Evolutionary conservation across 2,888 invertebrate genomes (phyloP), one percentile per base, ranked within the genome.

Genomic region (Eupithecia insigniata): DNA sequence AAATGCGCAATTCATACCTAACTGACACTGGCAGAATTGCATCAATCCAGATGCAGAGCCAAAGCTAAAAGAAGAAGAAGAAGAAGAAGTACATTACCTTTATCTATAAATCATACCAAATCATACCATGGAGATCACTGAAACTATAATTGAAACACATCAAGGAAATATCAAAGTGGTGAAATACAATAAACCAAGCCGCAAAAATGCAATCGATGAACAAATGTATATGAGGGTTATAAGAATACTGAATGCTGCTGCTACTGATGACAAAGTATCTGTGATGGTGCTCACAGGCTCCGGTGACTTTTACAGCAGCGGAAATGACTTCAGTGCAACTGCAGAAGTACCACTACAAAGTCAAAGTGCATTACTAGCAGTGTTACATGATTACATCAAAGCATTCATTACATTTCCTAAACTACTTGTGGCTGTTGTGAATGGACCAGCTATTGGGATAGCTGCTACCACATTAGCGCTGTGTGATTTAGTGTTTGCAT

Each of bases 371-470:
- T 87, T 74, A 62, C 81, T 80, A 61, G 80, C 67, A 51, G 77
- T 86, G 26, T 79, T 94, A 72, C 96, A 96, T 81, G 91, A 95
- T 8, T 97, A 97, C 90, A 95, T 98, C 2, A 93, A 95, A 73
- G 95, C 97, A 0, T 96, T 98, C 80, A 97, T 99, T 77, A 96
- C 96, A 79, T 98, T 98, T 88, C 97, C 98, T 0, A 99, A 99
- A 90, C 91, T 98, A 46, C 87, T 99, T 61, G 95, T 99, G 76
- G 97, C 97, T 18, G 92, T 99, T 72, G 96, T 99, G 0, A 99
- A 99, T 95, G 99, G 99, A 1, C 99, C 99, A 60, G 98, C 98
- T 18, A 96, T 99, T 80, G 99, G 99, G 34, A 96, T 99, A 80
- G 96, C 97, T 60, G 97, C 96, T 4, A 99, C 99, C 0, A 96